phyloP scores from a whole-genome alignment of 2,888 invertebrate genomes.

The Ennomos quercinarius region DNA sequence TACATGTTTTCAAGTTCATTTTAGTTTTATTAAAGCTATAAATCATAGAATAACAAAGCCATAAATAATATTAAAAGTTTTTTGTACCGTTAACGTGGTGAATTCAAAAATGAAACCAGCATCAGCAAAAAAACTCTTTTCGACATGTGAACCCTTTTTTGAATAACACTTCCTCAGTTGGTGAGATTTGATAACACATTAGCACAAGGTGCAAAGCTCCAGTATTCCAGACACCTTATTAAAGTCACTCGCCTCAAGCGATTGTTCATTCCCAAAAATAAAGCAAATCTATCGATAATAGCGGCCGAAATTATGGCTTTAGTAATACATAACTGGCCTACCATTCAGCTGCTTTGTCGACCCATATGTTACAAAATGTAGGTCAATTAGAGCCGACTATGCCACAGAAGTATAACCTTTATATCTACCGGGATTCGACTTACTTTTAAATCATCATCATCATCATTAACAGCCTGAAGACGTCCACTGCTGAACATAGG shows the following conservation, averaged over 20 bases:
- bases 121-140: conserved; percentile 46
- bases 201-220: conserved; percentile 78
- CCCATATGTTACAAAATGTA: conserved; percentile 76
- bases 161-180: conserved; percentile 57
- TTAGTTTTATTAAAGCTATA: no score
- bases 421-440: background rate
- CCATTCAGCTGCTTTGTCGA: conserved; percentile 73
- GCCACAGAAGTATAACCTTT: background rate
- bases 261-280: conserved; percentile 65
- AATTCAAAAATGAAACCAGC: conserved; percentile 35
- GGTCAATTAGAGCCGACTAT: conserved; percentile 63
- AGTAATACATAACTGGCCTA: conserved; percentile 73
- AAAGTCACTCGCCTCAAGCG: conserved; percentile 63
- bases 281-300: conserved; percentile 76
- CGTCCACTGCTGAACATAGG: no score
- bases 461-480: no score
- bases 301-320: conserved; percentile 70
- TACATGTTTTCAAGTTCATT: no score
- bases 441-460: conserved; percentile 15
- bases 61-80: no score
- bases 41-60: no score
- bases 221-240: conserved; percentile 73
- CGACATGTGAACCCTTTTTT: conserved; percentile 66
- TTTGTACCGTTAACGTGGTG: no score
- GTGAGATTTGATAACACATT: conserved; percentile 59